phyloP scores from a whole-genome alignment of 37 sponge, comb jelly and placozoan genomes.

The Haliclona indistincta region DNA sequence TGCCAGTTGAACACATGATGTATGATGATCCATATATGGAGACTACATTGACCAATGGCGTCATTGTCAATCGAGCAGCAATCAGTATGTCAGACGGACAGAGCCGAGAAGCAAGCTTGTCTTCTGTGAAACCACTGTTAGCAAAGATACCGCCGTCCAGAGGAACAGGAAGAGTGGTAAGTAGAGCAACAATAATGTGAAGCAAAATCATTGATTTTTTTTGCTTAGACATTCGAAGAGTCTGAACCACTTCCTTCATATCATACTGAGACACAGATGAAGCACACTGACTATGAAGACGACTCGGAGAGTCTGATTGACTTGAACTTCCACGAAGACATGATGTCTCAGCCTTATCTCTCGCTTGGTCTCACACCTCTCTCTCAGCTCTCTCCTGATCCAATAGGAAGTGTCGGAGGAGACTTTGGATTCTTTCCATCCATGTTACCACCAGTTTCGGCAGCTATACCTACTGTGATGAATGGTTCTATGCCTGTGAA shows the following conservation, averaged over 20 bases:
- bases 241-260: background rate
- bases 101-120: conserved; percentile 3
- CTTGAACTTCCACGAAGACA: conserved; percentile 47
- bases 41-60: background rate
- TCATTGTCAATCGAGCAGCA: conserved; percentile 26
- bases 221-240: background rate
- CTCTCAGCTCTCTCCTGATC: conserved; percentile 77
- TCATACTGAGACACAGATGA: background rate
- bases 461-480: conserved; percentile 7
- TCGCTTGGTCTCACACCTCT: conserved; percentile 84
- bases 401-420: background rate
- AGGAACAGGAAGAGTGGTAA: background rate
- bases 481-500: conserved; percentile 29
- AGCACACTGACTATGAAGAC: conserved; percentile 34
- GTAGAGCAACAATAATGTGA: background rate
- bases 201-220: background rate
- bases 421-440: conserved; percentile 70
- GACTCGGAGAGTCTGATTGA: conserved; percentile 43
- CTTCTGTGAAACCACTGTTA: conserved; percentile 4
- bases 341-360: conserved; percentile 60
- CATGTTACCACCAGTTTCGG: conserved; percentile 69
- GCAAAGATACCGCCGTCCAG: background rate
- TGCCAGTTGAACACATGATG: conserved; percentile 47
- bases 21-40: conserved; percentile 9
- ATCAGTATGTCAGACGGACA: background rate